A percentile compares a stretch with the other conserved stretches of the same genome.
Conservation (phyloP, 2,797 vertebrate species). For the Prionace glauca region DNA sequence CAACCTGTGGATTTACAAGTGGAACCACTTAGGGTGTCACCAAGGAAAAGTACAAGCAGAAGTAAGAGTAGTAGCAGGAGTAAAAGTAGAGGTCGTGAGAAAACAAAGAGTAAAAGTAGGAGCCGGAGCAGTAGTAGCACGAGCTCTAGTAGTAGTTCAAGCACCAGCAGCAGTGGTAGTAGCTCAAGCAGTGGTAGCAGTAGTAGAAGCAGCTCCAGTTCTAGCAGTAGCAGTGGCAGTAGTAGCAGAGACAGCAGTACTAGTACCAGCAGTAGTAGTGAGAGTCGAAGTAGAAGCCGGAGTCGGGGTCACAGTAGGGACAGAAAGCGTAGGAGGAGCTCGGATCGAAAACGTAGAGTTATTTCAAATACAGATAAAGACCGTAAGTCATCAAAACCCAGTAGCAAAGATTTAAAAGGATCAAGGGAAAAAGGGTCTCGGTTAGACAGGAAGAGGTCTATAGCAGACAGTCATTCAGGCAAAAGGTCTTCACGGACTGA, state of each 20-base stretch:
- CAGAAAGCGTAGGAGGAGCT: slow-evolving; percentile 74
- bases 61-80: slow-evolving; percentile 65
- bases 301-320: slow-evolving; percentile 64
- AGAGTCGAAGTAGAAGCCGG: slow-evolving; percentile 67
- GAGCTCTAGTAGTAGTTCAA: slow-evolving; percentile 71
- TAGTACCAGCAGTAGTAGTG: slow-evolving; percentile 65
- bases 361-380: slow-evolving; percentile 67
- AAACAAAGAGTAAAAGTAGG: slow-evolving; percentile 64
- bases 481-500: slow-evolving; percentile 79
- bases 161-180: slow-evolving; percentile 65
- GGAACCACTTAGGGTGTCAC: slow-evolving; percentile 49
- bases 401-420: slow-evolving; percentile 72
- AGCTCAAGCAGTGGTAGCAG: slow-evolving; percentile 73
- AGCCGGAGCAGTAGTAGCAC: slow-evolving; percentile 72
- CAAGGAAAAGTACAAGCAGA: slow-evolving; percentile 52
- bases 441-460: slow-evolving; percentile 71
- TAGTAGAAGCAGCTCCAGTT: slow-evolving; percentile 63
- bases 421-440: slow-evolving; percentile 74
- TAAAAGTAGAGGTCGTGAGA: slow-evolving; percentile 56
- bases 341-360: slow-evolving; percentile 71
- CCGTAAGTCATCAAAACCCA: slow-evolving; percentile 74
- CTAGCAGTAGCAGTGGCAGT: slow-evolving; percentile 62
- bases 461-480: slow-evolving; percentile 71
- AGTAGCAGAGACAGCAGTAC: slow-evolving; percentile 61
- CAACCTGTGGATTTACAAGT: slow-evolving; percentile 49